Evolutionary conservation across 2,797 vertebrate genomes (phyloP), one percentile per base, ranked within the genome.

Genomic region (Brachymystax lenok): DNA sequence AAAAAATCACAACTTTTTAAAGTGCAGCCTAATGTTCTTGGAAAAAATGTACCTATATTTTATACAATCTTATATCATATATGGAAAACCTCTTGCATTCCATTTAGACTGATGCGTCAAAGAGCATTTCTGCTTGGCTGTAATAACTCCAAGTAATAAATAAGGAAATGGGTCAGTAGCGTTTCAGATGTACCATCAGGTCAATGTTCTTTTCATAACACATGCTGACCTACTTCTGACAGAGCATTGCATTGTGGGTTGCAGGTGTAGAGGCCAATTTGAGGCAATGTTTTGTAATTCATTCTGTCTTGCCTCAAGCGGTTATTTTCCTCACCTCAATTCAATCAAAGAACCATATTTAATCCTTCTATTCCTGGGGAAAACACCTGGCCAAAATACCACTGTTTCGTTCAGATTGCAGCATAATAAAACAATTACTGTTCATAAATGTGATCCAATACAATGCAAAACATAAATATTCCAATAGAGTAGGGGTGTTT

Each of bases 121-220:
- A 79, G 74, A 56, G 21, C 61, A 35, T 50, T 75, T 76, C 5
- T 40, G 16, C 5, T 33, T 74, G 71, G 56, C 64, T 17, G 67
- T 21, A 54, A 54, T 40, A 16, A 6, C 71, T 56, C 64, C 40
- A 77, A 56, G 75, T 17, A 19, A 83, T 71, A 73, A 75, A 77
- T 71, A 71, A 5, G 3, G 74, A 90, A 84, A 52, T 89, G 79
- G 84, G 87, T 88, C 89, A 89, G 73, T 56, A 71, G 74, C 83
- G 84, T 85, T 83, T 81, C 40, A 13, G 74, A 54, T 14, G 8
- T 76, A 74, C 81, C 77, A 83, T 71, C 56, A 77, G 75, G 81
- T 78, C 21, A 14, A 79, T 54, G 10, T 2, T 77, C 63, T 84
- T 82, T 83, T 89, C 75, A 85, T 89, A 83, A 84, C 81, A 46